Evolutionary conservation across 2,888 invertebrate genomes (phyloP).

Genomic region (Spilarctia lutea): DNA sequence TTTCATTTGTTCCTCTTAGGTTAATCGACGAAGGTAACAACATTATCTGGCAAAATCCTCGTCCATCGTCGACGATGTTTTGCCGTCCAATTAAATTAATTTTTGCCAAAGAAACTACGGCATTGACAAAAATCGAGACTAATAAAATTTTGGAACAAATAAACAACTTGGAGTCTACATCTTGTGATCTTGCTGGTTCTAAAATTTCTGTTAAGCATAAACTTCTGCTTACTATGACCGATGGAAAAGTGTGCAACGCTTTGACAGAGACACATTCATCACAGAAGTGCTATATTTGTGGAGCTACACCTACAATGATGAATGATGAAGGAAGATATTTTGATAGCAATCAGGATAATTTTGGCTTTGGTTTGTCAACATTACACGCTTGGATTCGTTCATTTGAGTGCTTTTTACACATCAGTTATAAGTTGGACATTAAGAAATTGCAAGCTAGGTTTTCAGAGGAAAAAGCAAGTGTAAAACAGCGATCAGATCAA

Average conservation of each 20-base stretch:
- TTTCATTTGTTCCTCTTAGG: too few relatives aligned
- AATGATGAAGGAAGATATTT: constrained; percentile 17
- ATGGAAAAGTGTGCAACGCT: constrained; percentile 34
- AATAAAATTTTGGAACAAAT: constrained; percentile 30
- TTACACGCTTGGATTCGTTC: not conserved
- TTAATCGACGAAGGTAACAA: too few relatives aligned
- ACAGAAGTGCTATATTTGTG: constrained; percentile 34
- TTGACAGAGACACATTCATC: constrained; percentile 30
- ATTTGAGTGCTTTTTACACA: too few relatives aligned
- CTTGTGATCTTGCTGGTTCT: constrained; percentile 2
- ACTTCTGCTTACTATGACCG: constrained; percentile 29
- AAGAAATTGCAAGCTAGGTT: not conserved
- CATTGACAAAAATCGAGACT: constrained; percentile 26
- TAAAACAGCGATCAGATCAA: not conserved
- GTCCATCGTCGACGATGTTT: too few relatives aligned
- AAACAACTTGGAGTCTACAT: constrained; percentile 23
- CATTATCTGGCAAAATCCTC: too few relatives aligned
- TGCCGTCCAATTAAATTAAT: constrained; percentile 38
- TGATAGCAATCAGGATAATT: constrained; percentile 21
- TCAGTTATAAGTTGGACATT: too few relatives aligned
- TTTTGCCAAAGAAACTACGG: constrained; percentile 36
- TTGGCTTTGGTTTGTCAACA: constrained; percentile 27
- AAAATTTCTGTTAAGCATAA: constrained; percentile 25
- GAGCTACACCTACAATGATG: constrained; percentile 19
- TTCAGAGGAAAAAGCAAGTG: not conserved